phyloP scores from a whole-genome alignment of 2,113 vertebrate genomes.

The Actenoides lindsayi region DNA sequence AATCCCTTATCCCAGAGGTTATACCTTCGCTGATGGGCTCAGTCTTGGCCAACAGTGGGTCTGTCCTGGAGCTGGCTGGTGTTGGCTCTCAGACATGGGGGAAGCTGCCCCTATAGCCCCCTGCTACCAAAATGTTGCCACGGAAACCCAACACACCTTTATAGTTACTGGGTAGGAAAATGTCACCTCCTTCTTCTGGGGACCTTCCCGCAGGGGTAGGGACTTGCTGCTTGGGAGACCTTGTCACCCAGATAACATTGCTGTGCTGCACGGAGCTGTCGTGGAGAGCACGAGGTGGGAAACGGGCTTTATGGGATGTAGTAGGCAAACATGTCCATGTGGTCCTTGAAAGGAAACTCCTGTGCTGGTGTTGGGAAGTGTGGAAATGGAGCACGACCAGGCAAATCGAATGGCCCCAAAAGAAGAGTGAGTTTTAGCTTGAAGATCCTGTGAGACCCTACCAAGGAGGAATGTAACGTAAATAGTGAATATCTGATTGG shows the following conservation, averaged over 20 bases:
- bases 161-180: not conserved
- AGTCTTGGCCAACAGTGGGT: not conserved
- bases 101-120: not conserved
- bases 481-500: not conserved
- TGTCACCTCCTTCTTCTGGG: not conserved
- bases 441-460: not conserved
- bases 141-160: not conserved
- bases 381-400: not conserved
- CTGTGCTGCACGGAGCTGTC: not conserved
- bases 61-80: not conserved
- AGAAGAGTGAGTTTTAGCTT: not conserved
- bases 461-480: too few relatives aligned
- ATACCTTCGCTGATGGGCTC: not conserved
- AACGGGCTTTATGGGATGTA: not conserved
- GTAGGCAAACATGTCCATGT: fast-evolving
- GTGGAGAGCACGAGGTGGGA: not conserved
- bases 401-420: not conserved
- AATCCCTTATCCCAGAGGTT: not conserved
- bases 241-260: too few relatives aligned
- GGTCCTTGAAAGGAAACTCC: not conserved
- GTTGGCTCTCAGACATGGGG: not conserved
- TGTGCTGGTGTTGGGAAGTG: not conserved
- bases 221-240: not conserved
- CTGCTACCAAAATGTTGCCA: not conserved
- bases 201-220: not conserved